Evolutionary conservation across 2,797 vertebrate species (phyloP).

Genomic region (Coreius guichenoti): DNA sequence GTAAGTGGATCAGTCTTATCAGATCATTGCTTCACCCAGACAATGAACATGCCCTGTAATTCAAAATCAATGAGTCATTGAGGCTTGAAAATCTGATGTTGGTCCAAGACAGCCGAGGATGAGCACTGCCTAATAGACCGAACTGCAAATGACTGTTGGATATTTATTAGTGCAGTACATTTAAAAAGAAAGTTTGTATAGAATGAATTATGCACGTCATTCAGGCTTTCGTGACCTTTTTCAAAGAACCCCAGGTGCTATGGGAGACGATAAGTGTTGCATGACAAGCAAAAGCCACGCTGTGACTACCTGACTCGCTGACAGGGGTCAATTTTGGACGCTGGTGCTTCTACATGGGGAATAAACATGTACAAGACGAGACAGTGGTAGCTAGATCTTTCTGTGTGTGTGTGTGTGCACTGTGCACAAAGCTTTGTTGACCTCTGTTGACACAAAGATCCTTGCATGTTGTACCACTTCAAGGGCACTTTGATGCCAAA

Average conservation of each 20-base stretch:
- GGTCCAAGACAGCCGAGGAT: slow-evolving; percentile 66
- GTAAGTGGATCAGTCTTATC: slow-evolving; percentile 62
- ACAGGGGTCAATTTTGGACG: slow-evolving; percentile 24
- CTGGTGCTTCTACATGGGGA: slow-evolving; percentile 14
- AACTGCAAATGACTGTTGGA: slow-evolving; percentile 12
- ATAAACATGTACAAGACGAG: background rate
- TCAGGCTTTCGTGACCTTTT: slow-evolving; percentile 26
- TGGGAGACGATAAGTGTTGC: slow-evolving; percentile 26
- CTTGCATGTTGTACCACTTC: slow-evolving; percentile 38
- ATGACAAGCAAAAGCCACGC: background rate
- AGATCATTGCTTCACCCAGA: slow-evolving; percentile 52
- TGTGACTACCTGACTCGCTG: slow-evolving; percentile 22
- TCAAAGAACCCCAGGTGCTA: background rate
- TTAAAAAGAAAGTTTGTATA: background rate
- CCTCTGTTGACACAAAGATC: slow-evolving; percentile 38
- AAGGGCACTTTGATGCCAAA: slow-evolving; percentile 54
- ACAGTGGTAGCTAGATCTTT: slow-evolving; percentile 22
- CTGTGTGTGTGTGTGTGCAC: slow-evolving; percentile 3
- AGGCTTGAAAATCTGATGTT: slow-evolving; percentile 64
- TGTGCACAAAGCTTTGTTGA: slow-evolving; percentile 17
- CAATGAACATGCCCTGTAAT: slow-evolving; percentile 54
- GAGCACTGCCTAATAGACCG: background rate
- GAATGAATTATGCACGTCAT: slow-evolving; percentile 18
- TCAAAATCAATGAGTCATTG: slow-evolving; percentile 58
- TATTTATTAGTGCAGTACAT: background rate